phyloP scores from a whole-genome alignment of 2,113 vertebrate genomes.

The Miniopterus natalensis region DNA sequence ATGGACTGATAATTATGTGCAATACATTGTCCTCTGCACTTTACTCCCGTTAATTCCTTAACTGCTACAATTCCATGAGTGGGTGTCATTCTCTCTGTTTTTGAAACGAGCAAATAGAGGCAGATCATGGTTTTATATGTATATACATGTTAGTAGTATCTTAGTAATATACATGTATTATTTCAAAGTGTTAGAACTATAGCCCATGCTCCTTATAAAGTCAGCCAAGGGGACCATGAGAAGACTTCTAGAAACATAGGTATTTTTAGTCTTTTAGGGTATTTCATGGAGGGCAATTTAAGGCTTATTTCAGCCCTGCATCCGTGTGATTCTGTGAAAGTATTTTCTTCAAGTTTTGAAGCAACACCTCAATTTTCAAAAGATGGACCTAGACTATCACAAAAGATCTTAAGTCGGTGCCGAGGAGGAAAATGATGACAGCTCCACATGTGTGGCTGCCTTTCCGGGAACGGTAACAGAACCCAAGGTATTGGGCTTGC shows the following conservation, averaged over 20 bases:
- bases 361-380: background rate
- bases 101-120: background rate
- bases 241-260: background rate
- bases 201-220: background rate
- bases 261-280: background rate
- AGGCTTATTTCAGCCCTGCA: background rate
- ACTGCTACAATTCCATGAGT: background rate
- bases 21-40: background rate
- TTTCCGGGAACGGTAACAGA: constrained; percentile 41
- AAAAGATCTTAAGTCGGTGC: background rate
- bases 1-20: background rate
- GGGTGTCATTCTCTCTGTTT: background rate
- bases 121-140: background rate
- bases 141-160: background rate
- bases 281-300: background rate
- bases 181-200: background rate
- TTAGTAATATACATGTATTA: constrained; percentile 24
- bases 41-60: background rate
- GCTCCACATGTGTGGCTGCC: background rate
- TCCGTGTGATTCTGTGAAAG: background rate
- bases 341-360: constrained; percentile 20
- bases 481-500: constrained; percentile 57
- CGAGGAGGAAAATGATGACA: background rate
- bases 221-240: background rate
- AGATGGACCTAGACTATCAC: background rate